Evolutionary conservation across 2,888 invertebrate species (phyloP), one percentile per base, ranked within the genome.

Genomic region (Neuroscelio doddi): DNA sequence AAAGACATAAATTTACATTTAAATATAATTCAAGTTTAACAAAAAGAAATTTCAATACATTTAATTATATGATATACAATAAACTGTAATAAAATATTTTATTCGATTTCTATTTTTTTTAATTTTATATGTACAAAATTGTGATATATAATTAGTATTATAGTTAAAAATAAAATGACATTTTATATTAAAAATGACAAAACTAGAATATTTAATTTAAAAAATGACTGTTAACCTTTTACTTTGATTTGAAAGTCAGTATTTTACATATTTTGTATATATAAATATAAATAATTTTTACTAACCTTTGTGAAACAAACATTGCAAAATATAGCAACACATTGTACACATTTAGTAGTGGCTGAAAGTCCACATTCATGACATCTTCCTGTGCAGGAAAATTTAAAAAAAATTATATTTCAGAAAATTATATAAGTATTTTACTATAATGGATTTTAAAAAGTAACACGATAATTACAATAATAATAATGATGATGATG

Each of bases 221-320:
- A 44, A 4, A 5, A 24, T n/a, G n/a, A n/a, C n/a, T n/a, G n/a
- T n/a, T n/a, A n/a, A n/a, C n/a, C n/a, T n/a, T n/a, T n/a, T n/a
- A n/a, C n/a, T n/a, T n/a, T n/a, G n/a, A n/a, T n/a, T n/a, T n/a
- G n/a, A 21, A 21, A 21, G 21, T 21, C 21, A 21, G 21, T 21
- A 3, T 2, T 21, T 21, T 21, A 21, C 21, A 21, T 21, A 21
- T 21, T 5, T 21, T 5, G 5, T 21, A 21, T 3, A 21, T 21
- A 57, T 4, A 30, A 27, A 57, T 32, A 47, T 21, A 39, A 30
- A 2, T 21, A 21, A 21, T 29, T 12, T 44, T 30, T 15, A 26
- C 42, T 34, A 29, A 85, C 85, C 78, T 78, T 76, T 1, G 64
- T 36, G 52, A 70, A 80, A 56, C 85, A 85, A 1, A n/a, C 1